A percentile compares a stretch with the other conserved stretches of the same genome.
These are phyloP conservation scores for Serrognathus titanus DNA, from an alignment of 2,888 invertebrate genomes.

Conservation along the genomic window DNA sequence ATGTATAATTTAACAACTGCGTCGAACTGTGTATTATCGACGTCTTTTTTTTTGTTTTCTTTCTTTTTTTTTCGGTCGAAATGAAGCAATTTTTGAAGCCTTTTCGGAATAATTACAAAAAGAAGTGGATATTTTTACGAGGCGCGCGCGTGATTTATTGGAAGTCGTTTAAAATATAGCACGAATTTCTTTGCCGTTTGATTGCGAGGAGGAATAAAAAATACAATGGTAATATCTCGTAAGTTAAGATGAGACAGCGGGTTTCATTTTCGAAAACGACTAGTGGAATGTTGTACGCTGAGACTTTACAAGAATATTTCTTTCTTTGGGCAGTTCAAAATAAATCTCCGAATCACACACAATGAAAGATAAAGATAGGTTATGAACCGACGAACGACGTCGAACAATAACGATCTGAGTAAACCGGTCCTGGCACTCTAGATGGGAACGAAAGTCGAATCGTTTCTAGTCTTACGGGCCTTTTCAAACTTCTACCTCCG, in stretches of 20 bases:
- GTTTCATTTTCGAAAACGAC: conserved; percentile 22
- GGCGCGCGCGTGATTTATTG: too few relatives aligned
- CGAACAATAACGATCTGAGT: conserved; percentile 29
- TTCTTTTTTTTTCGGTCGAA: too few relatives aligned
- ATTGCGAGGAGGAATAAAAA: conserved; percentile 1
- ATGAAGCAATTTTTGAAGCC: too few relatives aligned
- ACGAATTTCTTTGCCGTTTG: neutral
- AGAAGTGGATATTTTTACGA: too few relatives aligned
- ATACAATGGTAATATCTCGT: conserved; percentile 15
- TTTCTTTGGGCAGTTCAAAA: conserved; percentile 29
- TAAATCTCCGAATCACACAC: conserved; percentile 29
- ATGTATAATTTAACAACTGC: neutral
- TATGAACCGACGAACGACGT: conserved; percentile 29
- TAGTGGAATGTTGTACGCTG: conserved; percentile 28
- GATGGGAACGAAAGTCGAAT: conserved; percentile 29
- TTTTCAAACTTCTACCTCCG: conserved; percentile 25
- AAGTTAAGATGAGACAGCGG: conserved; percentile 15
- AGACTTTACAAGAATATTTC: conserved; percentile 29
- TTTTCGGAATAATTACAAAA: too few relatives aligned
- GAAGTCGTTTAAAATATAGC: neutral
- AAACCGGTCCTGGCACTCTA: conserved; percentile 25
- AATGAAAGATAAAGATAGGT: conserved; percentile 31
- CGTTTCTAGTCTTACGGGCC: conserved; percentile 26
- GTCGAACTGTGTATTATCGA: too few relatives aligned
- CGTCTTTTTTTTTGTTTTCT: too few relatives aligned